phyloP scores from a whole-genome alignment of 2,888 invertebrate genomes.

The Malachius bipustulatus region DNA sequence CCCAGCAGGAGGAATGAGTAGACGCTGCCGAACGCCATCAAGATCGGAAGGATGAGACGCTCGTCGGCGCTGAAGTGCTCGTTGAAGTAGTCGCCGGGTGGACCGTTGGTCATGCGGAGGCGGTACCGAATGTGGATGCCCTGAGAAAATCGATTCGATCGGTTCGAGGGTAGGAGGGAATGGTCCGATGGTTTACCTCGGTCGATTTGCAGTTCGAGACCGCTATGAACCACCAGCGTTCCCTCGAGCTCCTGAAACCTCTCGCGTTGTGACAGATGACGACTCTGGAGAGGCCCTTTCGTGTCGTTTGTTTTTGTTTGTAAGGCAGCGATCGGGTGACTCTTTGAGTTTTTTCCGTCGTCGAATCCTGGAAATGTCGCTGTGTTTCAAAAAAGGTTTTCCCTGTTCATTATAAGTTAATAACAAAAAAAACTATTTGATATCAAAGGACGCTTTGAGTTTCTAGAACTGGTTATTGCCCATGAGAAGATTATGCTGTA shows the following conservation, averaged over 20 bases:
- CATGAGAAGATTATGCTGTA: too few species aligned
- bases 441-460: too few species aligned
- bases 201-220: conserved; percentile 65
- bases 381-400: too few species aligned
- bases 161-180: conserved; percentile 1
- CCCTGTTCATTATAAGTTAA: too few species aligned
- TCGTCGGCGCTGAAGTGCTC: conserved; percentile 92
- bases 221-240: conserved; percentile 92
- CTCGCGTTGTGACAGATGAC: conserved; percentile 55
- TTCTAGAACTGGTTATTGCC: too few species aligned
- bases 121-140: conserved; percentile 70
- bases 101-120: conserved; percentile 80
- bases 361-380: too few species aligned
- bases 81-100: conserved; percentile 67
- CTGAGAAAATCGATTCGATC: conserved; percentile 33
- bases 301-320: too few species aligned
- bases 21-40: conserved; percentile 60
- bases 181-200: conserved; percentile 38
- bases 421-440: too few species aligned
- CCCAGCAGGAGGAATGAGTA: conserved; percentile 62
- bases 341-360: too few species aligned
- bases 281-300: too few species aligned
- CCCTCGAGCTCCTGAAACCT: conserved; percentile 66
- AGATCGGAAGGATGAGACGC: conserved; percentile 78
- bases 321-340: too few species aligned